phyloP scores from a whole-genome alignment of 1,140 invertebrate genomes.

The Brachionus calyciflorus region DNA sequence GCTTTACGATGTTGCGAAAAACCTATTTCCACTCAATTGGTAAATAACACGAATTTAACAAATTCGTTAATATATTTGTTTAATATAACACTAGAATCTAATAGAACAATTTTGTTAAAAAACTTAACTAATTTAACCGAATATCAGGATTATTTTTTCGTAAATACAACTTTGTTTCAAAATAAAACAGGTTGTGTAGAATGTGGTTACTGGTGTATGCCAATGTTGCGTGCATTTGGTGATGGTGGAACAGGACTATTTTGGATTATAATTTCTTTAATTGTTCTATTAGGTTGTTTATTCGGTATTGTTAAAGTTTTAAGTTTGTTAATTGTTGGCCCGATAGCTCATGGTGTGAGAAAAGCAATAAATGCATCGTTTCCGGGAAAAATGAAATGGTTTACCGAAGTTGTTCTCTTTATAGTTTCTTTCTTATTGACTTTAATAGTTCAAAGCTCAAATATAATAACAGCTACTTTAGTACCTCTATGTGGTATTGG shows the following conservation, averaged over 20 bases:
- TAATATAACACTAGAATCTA: not conserved
- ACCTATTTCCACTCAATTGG: not conserved
- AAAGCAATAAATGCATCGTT: conserved; percentile 65
- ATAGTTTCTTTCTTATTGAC: conserved; percentile 65
- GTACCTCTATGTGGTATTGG: conserved; percentile 69
- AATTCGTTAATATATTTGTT: not conserved
- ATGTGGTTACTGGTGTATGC: conserved; percentile 16
- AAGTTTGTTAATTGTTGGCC: conserved; percentile 52
- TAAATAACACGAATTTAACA: not conserved
- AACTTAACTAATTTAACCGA: conserved; percentile 2
- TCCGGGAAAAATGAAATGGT: conserved; percentile 55
- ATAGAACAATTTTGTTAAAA: not conserved
- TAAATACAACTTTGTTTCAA: not conserved
- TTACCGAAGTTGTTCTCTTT: conserved; percentile 63
- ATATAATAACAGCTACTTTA: conserved; percentile 68
- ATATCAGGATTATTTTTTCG: not conserved
- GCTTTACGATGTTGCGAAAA: conserved; percentile 3
- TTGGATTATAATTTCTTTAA: conserved; percentile 10
- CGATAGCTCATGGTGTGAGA: conserved; percentile 63
- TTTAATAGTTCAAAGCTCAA: conserved; percentile 66
- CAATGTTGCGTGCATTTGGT: conserved; percentile 26
- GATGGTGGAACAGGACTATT: conserved; percentile 23
- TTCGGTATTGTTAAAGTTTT: conserved; percentile 31
- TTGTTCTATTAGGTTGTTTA: conserved; percentile 1
- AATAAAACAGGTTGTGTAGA: not conserved